Evolutionary conservation across 2,888 invertebrate genomes (phyloP), one percentile per base, ranked within the genome.

Genomic region (Sacculina carcini): DNA sequence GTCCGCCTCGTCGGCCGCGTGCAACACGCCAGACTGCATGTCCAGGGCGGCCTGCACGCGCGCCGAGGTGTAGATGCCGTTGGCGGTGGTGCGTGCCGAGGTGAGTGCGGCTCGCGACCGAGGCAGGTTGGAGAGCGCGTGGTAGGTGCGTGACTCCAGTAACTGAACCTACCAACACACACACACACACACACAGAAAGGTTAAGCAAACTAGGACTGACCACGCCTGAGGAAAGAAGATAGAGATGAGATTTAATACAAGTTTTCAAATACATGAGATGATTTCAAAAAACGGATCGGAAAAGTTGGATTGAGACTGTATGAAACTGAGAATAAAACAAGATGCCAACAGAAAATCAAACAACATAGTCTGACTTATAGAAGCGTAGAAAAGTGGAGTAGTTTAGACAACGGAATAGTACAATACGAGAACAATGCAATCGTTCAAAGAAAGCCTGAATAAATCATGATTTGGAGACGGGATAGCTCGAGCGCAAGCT

Each of bases 1-100:
- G 65, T 99, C 98, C 60, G 86, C 79, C 67, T 98, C 98, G 65
- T 98, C 98, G n/a, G 96, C 96, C 10, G 98, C 98, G 69, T 99
- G 98, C 52, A 99, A 70, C 59, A 99, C 90, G 51, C 72, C 72
- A 68, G 60, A 52, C 50, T 59, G 56, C 21, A 94, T 71, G 68
- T 99, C 98, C 36, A 99, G 72, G 10, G 92, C 83, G 9, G 94
- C 92, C 69, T 98, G 98, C 73, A 96, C 81, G 70, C 90, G 89
- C 0, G 98, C 96, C 56, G 96, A 92, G 66, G 96, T 94, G 66
- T 99, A 99, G 61, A 99, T 96, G 12, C 94, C 87, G 69, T 99
- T 99, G 7, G 98, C 98, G 47, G 98, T 99, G n/a, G 98, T 98
- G 60, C 98, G 75, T 5, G 92, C 98, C 38, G 94, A 94, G 14